A percentile compares a stretch with the other conserved stretches of the same genome.
Evolutionary conservation across 2,888 invertebrate genomes (phyloP).

Genomic region (Euclidia mi): DNA sequence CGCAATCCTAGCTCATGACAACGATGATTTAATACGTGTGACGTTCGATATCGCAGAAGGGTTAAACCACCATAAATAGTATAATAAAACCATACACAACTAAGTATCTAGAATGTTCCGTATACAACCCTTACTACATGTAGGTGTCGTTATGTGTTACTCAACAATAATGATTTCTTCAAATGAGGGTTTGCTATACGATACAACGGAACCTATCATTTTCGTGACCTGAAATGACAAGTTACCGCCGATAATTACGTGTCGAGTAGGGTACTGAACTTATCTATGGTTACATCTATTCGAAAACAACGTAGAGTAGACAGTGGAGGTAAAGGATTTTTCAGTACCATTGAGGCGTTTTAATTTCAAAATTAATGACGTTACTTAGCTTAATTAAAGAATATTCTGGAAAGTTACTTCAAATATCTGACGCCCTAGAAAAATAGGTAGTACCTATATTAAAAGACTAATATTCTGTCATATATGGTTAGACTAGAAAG

Average conservation of each 20-base stretch:
- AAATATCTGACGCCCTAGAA: too few species aligned
- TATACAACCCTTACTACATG: conserved; percentile 7
- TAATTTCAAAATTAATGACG: neutral
- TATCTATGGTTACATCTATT: conserved; percentile 74
- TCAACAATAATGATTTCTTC: conserved; percentile 43
- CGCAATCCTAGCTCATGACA: too few species aligned
- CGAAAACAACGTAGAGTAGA: conserved; percentile 57
- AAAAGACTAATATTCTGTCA: too few species aligned
- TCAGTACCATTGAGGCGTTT: conserved; percentile 12
- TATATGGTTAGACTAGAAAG: too few species aligned
- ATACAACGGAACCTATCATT: conserved; percentile 75
- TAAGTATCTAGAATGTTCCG: conserved; percentile 5
- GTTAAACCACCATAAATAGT: too few species aligned
- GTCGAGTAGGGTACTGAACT: conserved; percentile 59
- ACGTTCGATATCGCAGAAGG: too few species aligned
- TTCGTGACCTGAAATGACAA: conserved; percentile 77
- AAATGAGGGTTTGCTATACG: conserved; percentile 62
- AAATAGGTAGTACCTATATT: too few species aligned
- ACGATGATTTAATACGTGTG: too few species aligned
- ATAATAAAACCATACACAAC: too few species aligned
- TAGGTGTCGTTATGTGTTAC: conserved; percentile 47
- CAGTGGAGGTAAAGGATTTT: conserved; percentile 38
- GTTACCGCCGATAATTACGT: conserved; percentile 77
- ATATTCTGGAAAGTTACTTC: too few species aligned
- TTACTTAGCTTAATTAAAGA: neutral